Evolutionary conservation across 1,140 invertebrate genomes (phyloP).

Genomic region (Drosophila lini): DNA sequence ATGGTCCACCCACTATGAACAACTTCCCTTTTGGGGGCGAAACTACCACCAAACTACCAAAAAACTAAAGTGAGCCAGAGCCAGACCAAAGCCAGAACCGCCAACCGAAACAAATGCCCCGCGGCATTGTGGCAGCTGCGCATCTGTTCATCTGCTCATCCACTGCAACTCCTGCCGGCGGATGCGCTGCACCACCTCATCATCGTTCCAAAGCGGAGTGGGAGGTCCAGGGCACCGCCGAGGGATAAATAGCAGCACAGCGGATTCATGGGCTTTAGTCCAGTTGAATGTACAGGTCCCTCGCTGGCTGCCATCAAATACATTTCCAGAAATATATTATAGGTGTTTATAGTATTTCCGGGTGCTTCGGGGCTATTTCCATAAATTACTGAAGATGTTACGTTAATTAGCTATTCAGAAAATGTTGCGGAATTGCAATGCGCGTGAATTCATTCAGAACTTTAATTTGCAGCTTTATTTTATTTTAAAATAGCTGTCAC

Average conservation of each 20-base stretch:
- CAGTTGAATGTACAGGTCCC: neutral
- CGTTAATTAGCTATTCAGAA: neutral
- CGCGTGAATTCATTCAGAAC: neutral
- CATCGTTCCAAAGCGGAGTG: neutral
- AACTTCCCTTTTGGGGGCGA: neutral
- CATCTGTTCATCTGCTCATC: slow-evolving; percentile 26
- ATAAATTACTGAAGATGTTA: neutral
- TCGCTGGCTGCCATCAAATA: neutral
- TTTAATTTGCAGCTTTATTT: neutral
- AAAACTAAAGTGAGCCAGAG: slow-evolving; percentile 25
- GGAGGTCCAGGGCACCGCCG: neutral
- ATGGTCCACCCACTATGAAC: neutral
- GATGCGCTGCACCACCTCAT: slow-evolving; percentile 6
- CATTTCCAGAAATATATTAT: neutral
- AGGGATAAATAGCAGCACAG: neutral
- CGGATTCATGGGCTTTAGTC: too few relatives aligned
- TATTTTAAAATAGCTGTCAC: too few relatives aligned
- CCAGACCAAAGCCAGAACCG: slow-evolving; percentile 25
- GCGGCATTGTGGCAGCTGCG: slow-evolving; percentile 21
- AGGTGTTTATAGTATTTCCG: neutral
- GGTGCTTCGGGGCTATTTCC: neutral
- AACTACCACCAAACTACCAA: slow-evolving; percentile 18
- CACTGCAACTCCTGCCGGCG: slow-evolving; percentile 18
- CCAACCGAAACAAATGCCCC: slow-evolving; percentile 49
- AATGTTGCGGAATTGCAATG: neutral